These are phyloP conservation scores for Vespertilio murinus DNA, from an alignment of 2,797 vertebrate species.

Conservation along the genomic window DNA sequence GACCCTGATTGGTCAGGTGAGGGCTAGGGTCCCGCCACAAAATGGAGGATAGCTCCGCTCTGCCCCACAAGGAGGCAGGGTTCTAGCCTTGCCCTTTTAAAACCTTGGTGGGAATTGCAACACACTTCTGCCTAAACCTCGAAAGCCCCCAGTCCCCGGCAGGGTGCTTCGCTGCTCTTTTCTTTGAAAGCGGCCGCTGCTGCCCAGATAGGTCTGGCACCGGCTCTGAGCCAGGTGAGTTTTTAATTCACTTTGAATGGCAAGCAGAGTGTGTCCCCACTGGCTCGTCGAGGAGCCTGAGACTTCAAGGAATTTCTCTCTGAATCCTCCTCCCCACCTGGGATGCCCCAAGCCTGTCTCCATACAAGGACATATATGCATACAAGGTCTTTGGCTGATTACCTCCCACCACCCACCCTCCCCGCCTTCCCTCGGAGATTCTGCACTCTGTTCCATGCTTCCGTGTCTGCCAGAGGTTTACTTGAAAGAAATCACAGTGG, in stretches of 20 bases:
- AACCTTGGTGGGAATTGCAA: not conserved
- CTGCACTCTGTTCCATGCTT: no score
- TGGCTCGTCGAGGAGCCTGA: not conserved
- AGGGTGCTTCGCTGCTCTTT: not conserved
- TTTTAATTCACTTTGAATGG: constrained; percentile 28
- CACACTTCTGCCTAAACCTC: not conserved
- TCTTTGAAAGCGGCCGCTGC: constrained; percentile 29
- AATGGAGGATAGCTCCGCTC: no score
- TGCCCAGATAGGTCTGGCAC: not conserved
- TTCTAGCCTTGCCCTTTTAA: no score
- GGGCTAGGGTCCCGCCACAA: no score
- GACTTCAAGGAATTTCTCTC: constrained; percentile 27
- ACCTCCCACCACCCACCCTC: no score
- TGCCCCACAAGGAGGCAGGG: no score
- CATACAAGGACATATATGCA: no score
- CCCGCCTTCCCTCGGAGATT: no score
- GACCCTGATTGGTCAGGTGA: no score
- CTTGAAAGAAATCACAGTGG: not conserved
- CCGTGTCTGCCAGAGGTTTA: not conserved
- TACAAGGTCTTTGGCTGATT: no score
- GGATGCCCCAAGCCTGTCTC: not conserved
- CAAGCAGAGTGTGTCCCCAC: not conserved
- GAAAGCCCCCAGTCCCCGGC: not conserved
- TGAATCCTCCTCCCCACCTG: not conserved
- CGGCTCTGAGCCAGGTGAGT: not conserved